Base-by-base conservation (phyloP, 1,140 invertebrate species). In the Lineus longissimus region DNA sequence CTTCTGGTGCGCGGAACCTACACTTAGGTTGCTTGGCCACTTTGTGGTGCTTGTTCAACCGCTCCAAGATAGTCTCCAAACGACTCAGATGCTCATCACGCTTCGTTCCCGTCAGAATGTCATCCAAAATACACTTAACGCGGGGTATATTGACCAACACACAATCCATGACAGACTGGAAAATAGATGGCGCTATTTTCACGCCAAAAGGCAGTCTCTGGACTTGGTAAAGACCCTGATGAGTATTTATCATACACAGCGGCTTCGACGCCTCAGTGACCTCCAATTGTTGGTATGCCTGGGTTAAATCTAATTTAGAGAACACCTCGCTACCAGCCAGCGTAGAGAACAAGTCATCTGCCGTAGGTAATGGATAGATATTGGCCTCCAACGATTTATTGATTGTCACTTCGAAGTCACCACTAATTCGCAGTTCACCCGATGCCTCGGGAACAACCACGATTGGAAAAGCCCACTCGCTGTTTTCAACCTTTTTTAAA, bases 171-270 rank as follows among this genome's bases (percentile, higher is more conserved):
- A 79, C 69, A 59, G 73, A 19, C 67, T 86, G 80, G 62, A 85
- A 86, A 58, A 83, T 77, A n/a, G 74, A 67, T 11, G 84, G 82
- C 0, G 83, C 83, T 6, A 76, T 77, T 65, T 82, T 77, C 4
- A 86, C 76, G 6, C 83, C 84, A 73, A 85, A 72, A 2, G 63
- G 40, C 22, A 68, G 29, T 15, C 63, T 2, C 17, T 66, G 70
- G 43, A 60, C 70, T 13, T 15, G 1, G 43, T 51, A 79, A 65
- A 69, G 61, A 61, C 57, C 76, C 62, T 29, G 79, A 29, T 63
- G 75, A 23, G 55, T 74, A 41, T 64, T 72, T 6, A 71, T 56
- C 2, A 43, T 60, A 1, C 59, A 19, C 15, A 64, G 55, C 40
- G 63, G 40, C 65, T 61, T 63, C 9, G 65, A 66, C 1, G 57